phyloP scores from a whole-genome alignment of 2,113 vertebrate genomes.

The Passer montanus region DNA sequence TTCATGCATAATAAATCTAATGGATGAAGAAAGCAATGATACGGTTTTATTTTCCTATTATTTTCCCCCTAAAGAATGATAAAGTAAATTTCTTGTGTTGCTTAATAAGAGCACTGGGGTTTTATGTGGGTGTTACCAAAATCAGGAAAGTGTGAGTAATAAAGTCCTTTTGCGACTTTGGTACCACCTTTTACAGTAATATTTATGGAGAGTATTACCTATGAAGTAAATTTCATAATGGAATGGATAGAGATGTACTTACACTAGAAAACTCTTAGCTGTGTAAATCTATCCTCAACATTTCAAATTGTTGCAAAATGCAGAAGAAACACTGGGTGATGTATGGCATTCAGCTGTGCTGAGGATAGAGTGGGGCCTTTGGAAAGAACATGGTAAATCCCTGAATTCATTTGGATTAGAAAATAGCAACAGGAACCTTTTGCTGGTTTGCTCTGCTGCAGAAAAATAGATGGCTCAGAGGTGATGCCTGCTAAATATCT shows the following conservation, averaged over 20 bases:
- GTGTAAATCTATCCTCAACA: background rate
- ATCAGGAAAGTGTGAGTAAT: constrained; percentile 62
- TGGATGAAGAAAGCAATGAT: constrained; percentile 33
- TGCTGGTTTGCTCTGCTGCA: background rate
- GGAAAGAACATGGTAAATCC: constrained; percentile 42
- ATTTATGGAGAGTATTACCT: constrained; percentile 36
- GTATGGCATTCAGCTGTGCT: background rate
- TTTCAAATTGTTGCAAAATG: background rate
- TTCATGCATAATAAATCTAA: constrained; percentile 47
- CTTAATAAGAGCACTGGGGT: constrained; percentile 60
- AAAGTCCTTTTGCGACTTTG: constrained; percentile 47
- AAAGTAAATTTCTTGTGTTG: constrained; percentile 55
- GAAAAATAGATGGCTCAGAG: background rate
- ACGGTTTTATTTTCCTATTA: constrained; percentile 59
- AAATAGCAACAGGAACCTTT: constrained; percentile 40
- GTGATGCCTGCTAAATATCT: constrained; percentile 19
- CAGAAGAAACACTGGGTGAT: background rate
- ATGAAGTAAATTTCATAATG: background rate
- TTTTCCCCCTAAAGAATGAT: constrained; percentile 62
- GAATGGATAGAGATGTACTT: background rate
- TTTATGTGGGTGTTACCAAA: constrained; percentile 61
- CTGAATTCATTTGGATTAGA: constrained; percentile 15
- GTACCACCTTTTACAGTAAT: constrained; percentile 64
- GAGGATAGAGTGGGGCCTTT: background rate
- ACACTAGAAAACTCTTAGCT: background rate